Evolutionary conservation across 2,888 invertebrate species (phyloP), one percentile per base, ranked within the genome.

Genomic region (Lamproptera curius): DNA sequence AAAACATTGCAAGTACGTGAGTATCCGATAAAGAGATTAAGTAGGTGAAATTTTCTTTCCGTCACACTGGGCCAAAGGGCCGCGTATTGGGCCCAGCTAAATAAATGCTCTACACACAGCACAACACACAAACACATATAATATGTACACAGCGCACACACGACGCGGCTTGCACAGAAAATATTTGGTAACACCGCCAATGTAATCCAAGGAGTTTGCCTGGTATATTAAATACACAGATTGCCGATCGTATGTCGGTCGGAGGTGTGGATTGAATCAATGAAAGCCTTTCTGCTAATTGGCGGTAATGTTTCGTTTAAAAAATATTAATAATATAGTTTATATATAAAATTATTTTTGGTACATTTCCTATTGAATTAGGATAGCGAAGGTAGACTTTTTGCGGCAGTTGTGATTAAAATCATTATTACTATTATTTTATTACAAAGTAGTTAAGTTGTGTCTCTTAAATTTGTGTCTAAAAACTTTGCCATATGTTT

Each of bases 181-280:
- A 85, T 85, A 85, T 86, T 85, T 85, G 80, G 84, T 73, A 78
- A 83, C 76, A 70, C 71, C 71, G 67, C 70, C 71, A 73, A 73
- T 76, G 83, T 82, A 78, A 81, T 76, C 79, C 68, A 71, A 80
- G 75, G 70, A 73, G 77, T 83, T 81, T 82, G 73, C 76, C 72
- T 79, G 75, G 79, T 78, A 76, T 75, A 76, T 76, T 80, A 75
- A 74, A 73, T 66, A 76, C 70, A 76, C 68, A 66, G 58, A 64
- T 70, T 55, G 56, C 67, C 67, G 62, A 75, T 70, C 59, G 67
- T 63, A 52, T 55, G 52, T 51, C 50, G 51, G 45, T 53, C 9
- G 10, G 15, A n/a, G 31, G 28, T 11, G 38, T 34, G 35, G 43
- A 43, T 48, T 39, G 31, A 41, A 49, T 31, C 23, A 8, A 8